These are phyloP conservation scores for Akabosia matsudoensis DNA, from an alignment of 1,140 invertebrate genomes.

Conservation along the genomic window DNA sequence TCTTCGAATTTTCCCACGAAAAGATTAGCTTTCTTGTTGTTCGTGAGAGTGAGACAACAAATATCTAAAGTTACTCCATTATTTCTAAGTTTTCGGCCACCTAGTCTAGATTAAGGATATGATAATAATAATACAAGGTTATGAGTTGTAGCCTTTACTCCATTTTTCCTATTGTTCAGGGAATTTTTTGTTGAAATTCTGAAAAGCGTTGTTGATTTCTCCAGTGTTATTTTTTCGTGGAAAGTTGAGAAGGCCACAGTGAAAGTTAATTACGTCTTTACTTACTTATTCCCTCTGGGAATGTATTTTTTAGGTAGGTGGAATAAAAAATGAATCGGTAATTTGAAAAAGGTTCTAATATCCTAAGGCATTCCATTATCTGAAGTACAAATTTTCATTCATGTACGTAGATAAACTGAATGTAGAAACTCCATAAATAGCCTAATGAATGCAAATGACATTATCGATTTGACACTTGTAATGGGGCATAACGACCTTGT, in stretches of 20 bases:
- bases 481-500: background rate
- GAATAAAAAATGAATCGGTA: too few species aligned
- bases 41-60: background rate
- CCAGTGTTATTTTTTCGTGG: background rate
- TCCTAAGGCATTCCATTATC: too few species aligned
- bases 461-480: constrained; percentile 17
- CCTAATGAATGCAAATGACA: constrained; percentile 7
- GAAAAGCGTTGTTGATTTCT: background rate
- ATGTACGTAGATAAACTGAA: too few species aligned
- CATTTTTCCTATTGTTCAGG: background rate
- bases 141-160: background rate
- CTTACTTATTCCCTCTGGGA: too few species aligned
- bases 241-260: background rate
- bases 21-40: background rate
- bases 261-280: background rate
- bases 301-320: too few species aligned
- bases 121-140: background rate
- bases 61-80: background rate
- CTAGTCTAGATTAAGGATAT: background rate
- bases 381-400: too few species aligned
- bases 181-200: too few species aligned
- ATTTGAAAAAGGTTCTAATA: too few species aligned
- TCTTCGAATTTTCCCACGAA: background rate
- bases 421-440: too few species aligned
- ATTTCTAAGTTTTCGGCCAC: too few species aligned